These are phyloP conservation scores for Aphelinus certus DNA, from an alignment of 1,140 invertebrate genomes.

Conservation along the genomic window DNA sequence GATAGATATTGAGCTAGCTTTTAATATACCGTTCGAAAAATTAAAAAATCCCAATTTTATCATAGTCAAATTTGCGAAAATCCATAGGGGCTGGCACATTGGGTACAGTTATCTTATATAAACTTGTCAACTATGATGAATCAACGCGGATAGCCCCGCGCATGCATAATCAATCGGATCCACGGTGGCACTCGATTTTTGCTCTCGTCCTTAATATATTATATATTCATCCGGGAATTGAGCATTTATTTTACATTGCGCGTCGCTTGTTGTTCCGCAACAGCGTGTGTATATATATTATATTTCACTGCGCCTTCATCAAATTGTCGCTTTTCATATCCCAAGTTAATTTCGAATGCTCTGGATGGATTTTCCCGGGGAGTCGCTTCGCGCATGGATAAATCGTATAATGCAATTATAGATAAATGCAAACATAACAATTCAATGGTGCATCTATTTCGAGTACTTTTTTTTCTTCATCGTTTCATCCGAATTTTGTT, in stretches of 20 bases:
- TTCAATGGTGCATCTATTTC: slow-evolving; percentile 1
- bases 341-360: not conserved
- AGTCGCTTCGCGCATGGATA: slow-evolving; percentile 6
- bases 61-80: too few species aligned
- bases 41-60: too few species aligned
- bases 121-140: too few species aligned
- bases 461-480: too few species aligned
- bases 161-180: not conserved
- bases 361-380: not conserved
- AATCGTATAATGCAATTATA: slow-evolving; percentile 23
- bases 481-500: too few species aligned
- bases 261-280: not conserved
- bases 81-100: too few species aligned
- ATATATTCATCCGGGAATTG: slow-evolving; percentile 11
- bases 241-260: slow-evolving; percentile 22
- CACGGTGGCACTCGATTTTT: slow-evolving; percentile 4
- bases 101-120: too few species aligned
- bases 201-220: not conserved
- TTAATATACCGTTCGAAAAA: too few species aligned
- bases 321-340: slow-evolving; percentile 29
- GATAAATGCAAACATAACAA: slow-evolving; percentile 29
- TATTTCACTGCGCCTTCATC: slow-evolving; percentile 20
- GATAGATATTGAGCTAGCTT: too few species aligned
- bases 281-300: not conserved
- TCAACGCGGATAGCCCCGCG: too few species aligned